Conservation (phyloP, 2,113 vertebrate genomes). For the Nettapus auritus region DNA sequence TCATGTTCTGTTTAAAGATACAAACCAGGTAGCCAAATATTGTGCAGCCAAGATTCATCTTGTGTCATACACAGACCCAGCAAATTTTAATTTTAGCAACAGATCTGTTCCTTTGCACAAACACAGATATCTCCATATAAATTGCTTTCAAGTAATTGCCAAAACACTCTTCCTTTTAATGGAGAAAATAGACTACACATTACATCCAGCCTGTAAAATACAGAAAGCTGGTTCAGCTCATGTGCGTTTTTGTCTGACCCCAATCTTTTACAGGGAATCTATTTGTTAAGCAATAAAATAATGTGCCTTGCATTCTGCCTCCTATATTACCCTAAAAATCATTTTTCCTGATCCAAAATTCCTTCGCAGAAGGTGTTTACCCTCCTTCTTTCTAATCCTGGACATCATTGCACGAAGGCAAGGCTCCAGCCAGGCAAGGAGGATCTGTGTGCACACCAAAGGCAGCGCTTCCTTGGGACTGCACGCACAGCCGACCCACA, state of each 20-base stretch:
- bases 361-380: not conserved
- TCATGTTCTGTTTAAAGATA: not conserved
- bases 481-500: not conserved
- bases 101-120: not conserved
- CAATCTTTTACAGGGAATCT: not conserved
- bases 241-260: not conserved
- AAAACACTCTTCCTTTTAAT: not conserved
- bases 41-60: not conserved
- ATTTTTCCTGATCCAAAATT: not conserved
- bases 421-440: not conserved
- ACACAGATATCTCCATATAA: not conserved
- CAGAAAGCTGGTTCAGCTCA: not conserved
- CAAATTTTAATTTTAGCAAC: not conserved
- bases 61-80: not conserved
- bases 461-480: not conserved
- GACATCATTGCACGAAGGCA: not conserved
- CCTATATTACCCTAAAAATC: not conserved
- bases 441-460: accelerated
- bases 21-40: not conserved
- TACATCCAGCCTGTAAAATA: not conserved
- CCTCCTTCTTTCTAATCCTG: not conserved
- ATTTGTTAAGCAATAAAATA: conserved; percentile 1
- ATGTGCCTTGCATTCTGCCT: not conserved
- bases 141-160: not conserved
- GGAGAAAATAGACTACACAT: not conserved